Conservation (phyloP, 2,888 invertebrate genomes). For the Phoenoteleia sp. region DNA sequence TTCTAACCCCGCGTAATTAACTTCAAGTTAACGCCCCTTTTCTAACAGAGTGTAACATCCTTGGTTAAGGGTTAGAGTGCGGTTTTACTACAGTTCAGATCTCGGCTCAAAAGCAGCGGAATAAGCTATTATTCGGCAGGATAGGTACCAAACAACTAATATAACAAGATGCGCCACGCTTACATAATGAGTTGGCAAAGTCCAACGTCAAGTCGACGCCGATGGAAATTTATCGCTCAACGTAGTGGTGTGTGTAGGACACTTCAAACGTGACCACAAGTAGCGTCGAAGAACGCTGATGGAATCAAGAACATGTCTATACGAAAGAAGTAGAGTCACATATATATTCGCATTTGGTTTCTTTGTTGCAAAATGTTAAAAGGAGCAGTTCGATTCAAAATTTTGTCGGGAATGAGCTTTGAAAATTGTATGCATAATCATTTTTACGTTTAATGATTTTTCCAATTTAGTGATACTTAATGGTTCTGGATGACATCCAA, state of each 20-base stretch:
- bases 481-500: too few species aligned
- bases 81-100: constrained; percentile 65
- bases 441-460: too few species aligned
- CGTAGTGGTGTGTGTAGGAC: constrained; percentile 65
- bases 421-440: too few species aligned
- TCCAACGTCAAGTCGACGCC: constrained; percentile 70
- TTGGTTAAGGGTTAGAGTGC: constrained; percentile 49
- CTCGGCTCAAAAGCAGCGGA: constrained; percentile 60
- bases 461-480: too few species aligned
- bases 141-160: constrained; percentile 71
- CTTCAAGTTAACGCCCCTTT: constrained; percentile 53
- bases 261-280: constrained; percentile 71
- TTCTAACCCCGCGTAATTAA: constrained; percentile 47
- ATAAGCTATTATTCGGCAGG: constrained; percentile 69
- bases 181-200: constrained; percentile 72
- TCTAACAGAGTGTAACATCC: constrained; percentile 53
- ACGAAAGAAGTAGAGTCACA: constrained; percentile 18
- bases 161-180: constrained; percentile 70
- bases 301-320: constrained; percentile 56
- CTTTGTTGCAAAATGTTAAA: too few species aligned
- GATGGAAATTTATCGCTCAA: constrained; percentile 67
- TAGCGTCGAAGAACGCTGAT: constrained; percentile 54
- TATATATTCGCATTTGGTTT: too few species aligned
- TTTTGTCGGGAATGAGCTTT: too few species aligned
- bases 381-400: too few species aligned